Evolutionary conservation across 2,888 invertebrate genomes (phyloP).

Genomic region (Phengaris arion): DNA sequence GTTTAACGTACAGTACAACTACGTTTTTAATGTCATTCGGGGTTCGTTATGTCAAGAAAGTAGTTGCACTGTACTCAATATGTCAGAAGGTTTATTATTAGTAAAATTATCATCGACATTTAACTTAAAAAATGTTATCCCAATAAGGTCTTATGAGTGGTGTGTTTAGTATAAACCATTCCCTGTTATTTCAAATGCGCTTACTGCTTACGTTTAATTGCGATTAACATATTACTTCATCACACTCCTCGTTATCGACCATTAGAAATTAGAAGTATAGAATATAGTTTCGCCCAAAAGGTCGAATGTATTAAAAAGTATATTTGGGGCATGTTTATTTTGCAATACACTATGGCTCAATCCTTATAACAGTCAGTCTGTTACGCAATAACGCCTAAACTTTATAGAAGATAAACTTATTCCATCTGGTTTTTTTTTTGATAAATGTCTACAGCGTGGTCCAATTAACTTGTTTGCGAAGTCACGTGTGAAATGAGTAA

Average conservation of each 20-base stretch:
- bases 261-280: too few relatives aligned
- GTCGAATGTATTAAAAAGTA: too few relatives aligned
- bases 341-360: neutral
- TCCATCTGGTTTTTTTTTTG: neutral
- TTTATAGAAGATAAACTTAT: too few relatives aligned
- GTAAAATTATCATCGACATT: neutral
- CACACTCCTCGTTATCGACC: too few relatives aligned
- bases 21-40: too few relatives aligned
- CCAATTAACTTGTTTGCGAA: slow-evolving; percentile 13
- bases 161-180: neutral
- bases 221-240: too few relatives aligned
- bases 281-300: too few relatives aligned
- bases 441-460: neutral
- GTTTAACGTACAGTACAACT: too few relatives aligned
- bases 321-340: neutral
- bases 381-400: neutral
- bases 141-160: neutral
- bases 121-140: neutral
- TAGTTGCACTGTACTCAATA: neutral
- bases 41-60: too few relatives aligned
- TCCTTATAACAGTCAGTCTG: neutral
- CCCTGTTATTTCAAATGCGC: neutral
- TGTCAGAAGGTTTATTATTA: neutral
- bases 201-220: too few relatives aligned
- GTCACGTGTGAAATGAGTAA: neutral